Evolutionary conservation across 2,797 vertebrate species (phyloP).

Genomic region (Linurgus olivaceus): DNA sequence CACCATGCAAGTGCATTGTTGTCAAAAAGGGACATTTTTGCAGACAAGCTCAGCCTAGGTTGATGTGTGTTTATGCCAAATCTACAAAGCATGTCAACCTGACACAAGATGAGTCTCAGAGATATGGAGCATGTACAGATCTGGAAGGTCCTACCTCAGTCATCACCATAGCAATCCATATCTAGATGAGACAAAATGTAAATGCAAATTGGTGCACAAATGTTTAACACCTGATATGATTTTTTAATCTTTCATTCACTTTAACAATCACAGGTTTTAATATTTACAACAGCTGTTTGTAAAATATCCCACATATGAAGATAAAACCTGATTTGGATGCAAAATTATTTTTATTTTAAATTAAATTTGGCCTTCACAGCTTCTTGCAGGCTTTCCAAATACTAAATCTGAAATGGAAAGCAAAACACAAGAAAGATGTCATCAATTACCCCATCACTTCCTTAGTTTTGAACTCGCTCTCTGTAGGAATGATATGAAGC

Average conservation of each 20-base stretch:
- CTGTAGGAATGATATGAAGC: background rate
- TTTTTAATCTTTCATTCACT: background rate
- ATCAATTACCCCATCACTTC: background rate
- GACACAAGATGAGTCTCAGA: background rate
- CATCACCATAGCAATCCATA: background rate
- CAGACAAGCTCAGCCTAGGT: background rate
- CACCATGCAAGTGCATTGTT: background rate
- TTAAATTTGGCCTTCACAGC: background rate
- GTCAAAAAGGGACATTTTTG: background rate
- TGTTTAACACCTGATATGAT: background rate
- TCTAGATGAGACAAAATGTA: background rate
- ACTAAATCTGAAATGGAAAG: background rate
- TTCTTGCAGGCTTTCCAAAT: background rate
- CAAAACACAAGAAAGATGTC: background rate
- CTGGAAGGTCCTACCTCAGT: background rate
- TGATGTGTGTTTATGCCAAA: background rate
- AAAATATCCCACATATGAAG: background rate
- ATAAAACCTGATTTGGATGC: background rate
- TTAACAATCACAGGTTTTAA: background rate
- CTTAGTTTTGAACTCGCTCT: background rate
- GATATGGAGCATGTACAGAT: background rate
- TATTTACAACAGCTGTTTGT: background rate
- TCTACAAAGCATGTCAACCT: background rate
- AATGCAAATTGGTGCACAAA: background rate
- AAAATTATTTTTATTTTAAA: background rate